Evolutionary conservation across 2,113 vertebrate species (phyloP), one percentile per base, ranked within the genome.

Genomic region (Cyanocitta stelleri): DNA sequence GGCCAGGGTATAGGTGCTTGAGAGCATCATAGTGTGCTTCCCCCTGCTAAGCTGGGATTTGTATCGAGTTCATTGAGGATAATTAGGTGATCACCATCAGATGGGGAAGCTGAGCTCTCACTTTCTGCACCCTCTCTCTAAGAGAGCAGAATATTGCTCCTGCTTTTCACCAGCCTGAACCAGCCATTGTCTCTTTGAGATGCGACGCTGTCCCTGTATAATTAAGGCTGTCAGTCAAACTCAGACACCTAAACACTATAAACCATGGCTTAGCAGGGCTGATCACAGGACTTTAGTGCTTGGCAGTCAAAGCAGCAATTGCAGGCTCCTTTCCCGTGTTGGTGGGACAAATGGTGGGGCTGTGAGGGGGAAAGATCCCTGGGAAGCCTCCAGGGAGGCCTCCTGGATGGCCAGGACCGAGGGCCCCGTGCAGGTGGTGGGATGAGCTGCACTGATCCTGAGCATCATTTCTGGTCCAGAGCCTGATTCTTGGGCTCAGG

Each of bases 191-290:
- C 44, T 69, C 75, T 69, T 18, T 56, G 81, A 96, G 91, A 78
- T 79, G 64, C n/a, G 44, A 39, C 0, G 4, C 77, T 83, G 72
- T 63, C 86, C 63, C 81, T 63, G 4, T 80, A 54, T 96, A 96
- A 96, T 92, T 96, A 96, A 88, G 75, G 66, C 84, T 97, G 96
- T 90, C 96, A 96, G 69, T 95, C 93, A 97, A 81, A 89, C 49
- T 49, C 78, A 37, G 85, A 35, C 41, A 62, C 90, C 69, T 86
- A 64, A 95, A 93, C 62, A 64, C 75, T 29, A 21, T 33, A 46
- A 71, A 82, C 69, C 27, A 5, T 5, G 22, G 93, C 80, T 96
- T 84, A 68, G 4, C 14, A 84, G 82, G 55, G 79, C 14, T 77
- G 79, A 89, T 73, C 82, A 72, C 62, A 68, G 85, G 30, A 74